A percentile compares a stretch with the other conserved stretches of the same genome.
These are phyloP conservation scores for Myiotriccus ornatus DNA, from an alignment of 2,797 vertebrate genomes.

Conservation along the genomic window DNA sequence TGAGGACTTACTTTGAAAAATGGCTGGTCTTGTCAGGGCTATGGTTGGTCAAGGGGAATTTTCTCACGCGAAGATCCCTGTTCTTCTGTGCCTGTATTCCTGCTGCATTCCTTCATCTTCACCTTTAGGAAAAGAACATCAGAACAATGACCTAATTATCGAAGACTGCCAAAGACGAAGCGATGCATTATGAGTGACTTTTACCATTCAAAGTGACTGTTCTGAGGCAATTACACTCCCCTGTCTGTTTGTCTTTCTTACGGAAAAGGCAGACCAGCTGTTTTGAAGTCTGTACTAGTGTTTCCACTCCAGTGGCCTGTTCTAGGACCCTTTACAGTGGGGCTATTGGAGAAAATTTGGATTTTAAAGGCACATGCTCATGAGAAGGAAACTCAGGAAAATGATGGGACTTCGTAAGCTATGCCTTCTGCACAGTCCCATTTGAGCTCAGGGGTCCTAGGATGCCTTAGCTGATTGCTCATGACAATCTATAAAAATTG, in stretches of 20 bases:
- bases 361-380: not conserved
- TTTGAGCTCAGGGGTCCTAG: not conserved
- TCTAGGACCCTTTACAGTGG: not conserved
- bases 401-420: not conserved
- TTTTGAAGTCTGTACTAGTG: not conserved
- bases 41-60: not conserved
- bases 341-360: not conserved
- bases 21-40: not conserved
- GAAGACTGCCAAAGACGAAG: not conserved
- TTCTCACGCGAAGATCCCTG: not conserved
- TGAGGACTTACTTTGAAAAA: not conserved
- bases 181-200: not conserved
- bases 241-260: not conserved
- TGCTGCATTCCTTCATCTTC: not conserved
- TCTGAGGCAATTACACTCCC: not conserved
- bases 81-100: not conserved
- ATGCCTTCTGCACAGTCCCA: not conserved
- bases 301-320: not conserved
- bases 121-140: not conserved
- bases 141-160: not conserved
- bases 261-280: not conserved
- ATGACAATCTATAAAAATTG: not conserved
- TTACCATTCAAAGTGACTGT: not conserved
- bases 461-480: not conserved
- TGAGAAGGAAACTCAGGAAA: not conserved